phyloP scores from a whole-genome alignment of 1,140 invertebrate genomes.

The Orchestia grillus region DNA sequence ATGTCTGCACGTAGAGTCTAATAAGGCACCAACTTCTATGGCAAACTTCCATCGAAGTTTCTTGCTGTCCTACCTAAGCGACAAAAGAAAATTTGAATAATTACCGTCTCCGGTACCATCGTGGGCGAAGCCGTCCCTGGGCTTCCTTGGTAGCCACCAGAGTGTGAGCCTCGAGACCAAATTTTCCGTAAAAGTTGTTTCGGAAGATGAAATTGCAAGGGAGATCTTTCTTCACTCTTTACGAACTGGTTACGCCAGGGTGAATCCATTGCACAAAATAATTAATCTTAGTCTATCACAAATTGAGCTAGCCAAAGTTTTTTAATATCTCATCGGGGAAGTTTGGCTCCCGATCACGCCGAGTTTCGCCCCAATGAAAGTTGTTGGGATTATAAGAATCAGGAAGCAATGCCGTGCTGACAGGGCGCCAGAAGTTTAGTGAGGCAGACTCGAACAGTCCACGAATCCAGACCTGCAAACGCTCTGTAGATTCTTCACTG shows the following conservation, averaged over 20 bases:
- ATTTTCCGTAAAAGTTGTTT: slow-evolving; percentile 4
- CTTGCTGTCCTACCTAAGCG: background rate
- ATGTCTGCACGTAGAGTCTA: background rate
- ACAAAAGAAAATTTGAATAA: slow-evolving; percentile 11
- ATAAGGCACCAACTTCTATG: background rate
- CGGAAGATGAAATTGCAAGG: background rate
- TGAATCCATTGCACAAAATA: slow-evolving; percentile 18
- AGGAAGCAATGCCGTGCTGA: background rate
- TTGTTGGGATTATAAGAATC: background rate
- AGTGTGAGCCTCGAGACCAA: background rate
- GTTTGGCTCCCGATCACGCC: background rate
- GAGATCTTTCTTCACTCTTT: background rate
- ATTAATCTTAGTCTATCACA: slow-evolving; percentile 48
- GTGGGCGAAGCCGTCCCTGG: background rate
- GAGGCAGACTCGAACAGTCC: background rate
- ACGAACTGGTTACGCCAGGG: slow-evolving; percentile 22
- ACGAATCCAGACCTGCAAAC: background rate
- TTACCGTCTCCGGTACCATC: background rate
- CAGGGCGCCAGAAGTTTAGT: background rate
- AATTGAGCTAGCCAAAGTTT: slow-evolving; percentile 38
- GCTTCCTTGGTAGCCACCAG: background rate
- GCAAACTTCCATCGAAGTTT: background rate
- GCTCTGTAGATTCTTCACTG: background rate
- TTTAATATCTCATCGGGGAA: slow-evolving; percentile 44
- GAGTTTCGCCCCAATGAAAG: background rate